These are phyloP conservation scores for Melinopterus prodromus DNA, from an alignment of 2,888 invertebrate species.

Conservation along the genomic window DNA sequence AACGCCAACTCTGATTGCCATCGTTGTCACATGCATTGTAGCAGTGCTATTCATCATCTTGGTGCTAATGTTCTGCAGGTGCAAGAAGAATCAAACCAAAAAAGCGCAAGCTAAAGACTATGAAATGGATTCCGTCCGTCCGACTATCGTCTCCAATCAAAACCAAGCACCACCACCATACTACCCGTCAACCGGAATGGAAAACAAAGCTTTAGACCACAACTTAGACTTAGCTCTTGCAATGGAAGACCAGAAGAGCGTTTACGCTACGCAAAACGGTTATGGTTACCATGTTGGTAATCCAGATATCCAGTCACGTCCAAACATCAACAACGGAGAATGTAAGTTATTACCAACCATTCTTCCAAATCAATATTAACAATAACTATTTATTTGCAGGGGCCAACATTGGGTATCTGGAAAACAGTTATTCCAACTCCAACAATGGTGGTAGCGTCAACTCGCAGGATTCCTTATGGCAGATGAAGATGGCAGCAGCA, in stretches of 20 bases:
- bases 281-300: conserved; percentile 84
- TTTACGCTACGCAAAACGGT: conserved; percentile 84
- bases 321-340: conserved; percentile 80
- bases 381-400: conserved; percentile 62
- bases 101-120: conserved; percentile 86
- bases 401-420: conserved; percentile 90
- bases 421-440: conserved; percentile 91
- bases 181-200: conserved; percentile 87
- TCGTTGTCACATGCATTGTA: conserved; percentile 82
- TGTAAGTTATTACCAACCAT: conserved; percentile 67
- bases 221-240: conserved; percentile 85
- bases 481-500: conserved; percentile 88
- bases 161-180: conserved; percentile 90
- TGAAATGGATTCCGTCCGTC: conserved; percentile 88
- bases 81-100: conserved; percentile 82
- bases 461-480: conserved; percentile 94
- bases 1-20: conserved; percentile 80
- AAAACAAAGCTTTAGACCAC: conserved; percentile 91
- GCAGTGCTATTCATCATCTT: conserved; percentile 79
- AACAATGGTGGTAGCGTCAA: conserved; percentile 96
- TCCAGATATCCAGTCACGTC: conserved; percentile 71
- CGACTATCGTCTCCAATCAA: conserved; percentile 86
- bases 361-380: not conserved
- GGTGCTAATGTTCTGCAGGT: conserved; percentile 84
- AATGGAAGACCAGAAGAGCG: conserved; percentile 86